phyloP scores from a whole-genome alignment of 53 echinoderm and acorn worm genomes.

The Luidia sarsii region DNA sequence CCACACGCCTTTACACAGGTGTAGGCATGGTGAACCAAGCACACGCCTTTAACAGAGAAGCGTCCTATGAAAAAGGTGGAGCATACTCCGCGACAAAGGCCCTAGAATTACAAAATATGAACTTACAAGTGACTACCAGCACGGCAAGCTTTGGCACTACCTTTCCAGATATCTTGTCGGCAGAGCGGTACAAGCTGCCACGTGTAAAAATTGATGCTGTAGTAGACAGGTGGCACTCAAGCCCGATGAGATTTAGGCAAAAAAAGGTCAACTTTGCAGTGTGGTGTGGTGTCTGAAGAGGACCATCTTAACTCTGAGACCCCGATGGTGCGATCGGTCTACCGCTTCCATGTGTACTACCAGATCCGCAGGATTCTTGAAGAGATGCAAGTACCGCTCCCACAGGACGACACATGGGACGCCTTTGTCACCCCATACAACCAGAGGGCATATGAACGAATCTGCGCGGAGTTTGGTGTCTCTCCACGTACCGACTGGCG shows the following conservation, averaged over 20 bases:
- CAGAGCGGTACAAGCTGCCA: not conserved
- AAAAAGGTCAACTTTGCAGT: conserved; percentile 57
- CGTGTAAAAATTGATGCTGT: conserved; percentile 18
- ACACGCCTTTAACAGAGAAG: not conserved
- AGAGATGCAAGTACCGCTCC: no score
- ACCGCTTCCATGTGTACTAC: no score
- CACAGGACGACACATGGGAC: conserved; percentile 3
- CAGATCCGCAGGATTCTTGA: no score
- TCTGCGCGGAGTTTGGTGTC: conserved; percentile 16
- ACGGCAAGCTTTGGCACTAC: no score
- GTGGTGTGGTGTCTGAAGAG: conserved; percentile 52
- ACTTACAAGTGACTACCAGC: no score
- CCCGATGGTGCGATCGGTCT: no score
- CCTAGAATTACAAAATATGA: conserved; percentile 11
- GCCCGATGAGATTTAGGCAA: conserved; percentile 49
- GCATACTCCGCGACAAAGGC: conserved; percentile 17
- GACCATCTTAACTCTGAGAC: conserved; percentile 31
- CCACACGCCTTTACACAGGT: not conserved
- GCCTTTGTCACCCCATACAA: conserved; percentile 18
- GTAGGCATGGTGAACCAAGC: no score
- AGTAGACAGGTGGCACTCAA: conserved; percentile 20
- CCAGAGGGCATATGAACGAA: no score
- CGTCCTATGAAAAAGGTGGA: conserved; percentile 7
- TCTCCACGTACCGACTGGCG: conserved; percentile 24
- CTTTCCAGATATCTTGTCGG: no score